Evolutionary conservation across 2,888 invertebrate species (phyloP).

Genomic region (Lydus trimaculatus): DNA sequence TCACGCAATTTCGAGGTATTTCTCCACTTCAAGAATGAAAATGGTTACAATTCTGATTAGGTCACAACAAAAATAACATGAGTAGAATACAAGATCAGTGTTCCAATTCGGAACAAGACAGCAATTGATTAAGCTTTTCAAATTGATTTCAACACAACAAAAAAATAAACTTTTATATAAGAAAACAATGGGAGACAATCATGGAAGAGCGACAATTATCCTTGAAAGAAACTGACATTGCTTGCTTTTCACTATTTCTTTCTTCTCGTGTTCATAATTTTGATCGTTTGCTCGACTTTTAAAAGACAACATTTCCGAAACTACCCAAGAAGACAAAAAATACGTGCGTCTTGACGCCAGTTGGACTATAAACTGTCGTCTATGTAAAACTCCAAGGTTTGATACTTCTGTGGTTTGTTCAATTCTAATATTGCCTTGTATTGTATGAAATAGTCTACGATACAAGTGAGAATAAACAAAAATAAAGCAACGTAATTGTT

Average conservation of each 20-base stretch:
- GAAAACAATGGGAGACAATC: neutral
- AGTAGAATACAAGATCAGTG: neutral
- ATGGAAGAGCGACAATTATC: neutral
- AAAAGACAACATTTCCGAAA: neutral
- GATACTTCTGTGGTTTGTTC: slow-evolving; percentile 12
- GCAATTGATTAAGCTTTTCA: neutral
- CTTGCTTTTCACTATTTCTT: too few species aligned
- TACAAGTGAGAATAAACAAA: neutral
- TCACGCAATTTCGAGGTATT: neutral
- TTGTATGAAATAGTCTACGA: neutral
- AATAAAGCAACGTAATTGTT: slow-evolving; percentile 3
- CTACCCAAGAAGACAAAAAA: slow-evolving; percentile 11
- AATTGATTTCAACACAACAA: neutral
- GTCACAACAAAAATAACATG: neutral
- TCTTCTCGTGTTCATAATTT: too few species aligned
- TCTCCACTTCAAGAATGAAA: neutral
- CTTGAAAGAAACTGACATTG: neutral
- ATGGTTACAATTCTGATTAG: neutral
- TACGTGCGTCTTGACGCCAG: slow-evolving; percentile 20
- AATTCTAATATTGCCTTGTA: neutral
- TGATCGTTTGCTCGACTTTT: neutral
- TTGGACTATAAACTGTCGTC: slow-evolving; percentile 25
- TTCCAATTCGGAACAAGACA: neutral
- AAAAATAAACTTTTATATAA: neutral
- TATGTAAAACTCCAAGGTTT: slow-evolving; percentile 6